Base-by-base conservation (phyloP, 2,888 invertebrate species). In the Lissonota sp. region DNA sequence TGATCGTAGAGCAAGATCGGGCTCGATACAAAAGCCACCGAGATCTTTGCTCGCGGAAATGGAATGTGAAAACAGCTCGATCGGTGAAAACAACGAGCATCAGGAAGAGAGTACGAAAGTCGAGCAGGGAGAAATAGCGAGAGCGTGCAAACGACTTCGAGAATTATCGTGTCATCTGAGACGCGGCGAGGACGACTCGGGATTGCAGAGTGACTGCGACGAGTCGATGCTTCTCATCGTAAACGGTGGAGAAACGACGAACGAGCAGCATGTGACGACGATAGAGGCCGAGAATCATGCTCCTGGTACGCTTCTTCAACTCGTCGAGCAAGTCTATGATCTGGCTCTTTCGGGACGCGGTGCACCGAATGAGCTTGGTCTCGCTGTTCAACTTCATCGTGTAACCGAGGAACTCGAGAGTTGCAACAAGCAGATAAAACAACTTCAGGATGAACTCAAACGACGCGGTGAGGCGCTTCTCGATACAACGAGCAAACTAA, bases 41-140 rank as follows among this genome's bases (percentile, higher is more conserved):
- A 93, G 97, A 82, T 98, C 98, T 26, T 94, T 98, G 79, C 97
- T 97, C 90, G 97, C 97, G 84, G 98, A 98, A 94, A 97, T 98
- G 96, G 98, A 98, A 92, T 95, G 96, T 67, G 95, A 95, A 60
- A 95, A 3, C 26, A 26, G 94, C 0, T 94, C 94, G n/a, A 94
- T 95, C 62, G 92, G 92, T 6, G 93, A 93, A 69, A 92, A 91
- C 63, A 92, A 93, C 84, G 90, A 87, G 88, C 92, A 89, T 84
- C 92, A 84, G 90, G 70, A 90, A 94, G 96, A 94, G 93, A 95
- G 93, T 91, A 88, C 90, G 12, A 89, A 90, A 69, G 92, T 26
- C 26, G 92, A 89, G 84, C 92, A 84, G 90, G 70, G 90, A 94
- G 96, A 94, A 93, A 95, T 93, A 92, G 88, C 90, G 12, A 89